Evolutionary conservation across 2,113 vertebrate species (phyloP).

Genomic region (Paramisgurnus dabryanus): DNA sequence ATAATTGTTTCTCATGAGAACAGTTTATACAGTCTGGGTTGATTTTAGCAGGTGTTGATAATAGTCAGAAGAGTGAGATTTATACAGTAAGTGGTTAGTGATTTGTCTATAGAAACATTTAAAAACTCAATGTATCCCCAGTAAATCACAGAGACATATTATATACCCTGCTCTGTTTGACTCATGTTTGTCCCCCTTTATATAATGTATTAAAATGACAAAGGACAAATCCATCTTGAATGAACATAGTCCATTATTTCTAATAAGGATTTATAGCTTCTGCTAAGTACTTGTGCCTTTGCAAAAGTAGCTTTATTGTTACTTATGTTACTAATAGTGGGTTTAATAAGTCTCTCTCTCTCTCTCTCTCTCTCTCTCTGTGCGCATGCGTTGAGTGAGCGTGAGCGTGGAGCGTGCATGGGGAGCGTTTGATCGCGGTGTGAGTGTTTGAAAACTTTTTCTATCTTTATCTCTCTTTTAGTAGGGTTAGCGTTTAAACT

Average conservation of each 20-base stretch:
- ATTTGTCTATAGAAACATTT: neutral
- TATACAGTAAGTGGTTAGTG: neutral
- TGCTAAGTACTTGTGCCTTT: slow-evolving; percentile 3
- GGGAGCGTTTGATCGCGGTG: no score
- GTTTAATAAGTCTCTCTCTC: slow-evolving; percentile 6
- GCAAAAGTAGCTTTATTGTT: neutral
- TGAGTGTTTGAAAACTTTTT: no score
- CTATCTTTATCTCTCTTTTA: no score
- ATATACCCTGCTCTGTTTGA: neutral
- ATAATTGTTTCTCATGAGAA: neutral
- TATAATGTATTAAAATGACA: slow-evolving; percentile 9
- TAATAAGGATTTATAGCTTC: slow-evolving; percentile 7
- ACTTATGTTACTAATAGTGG: neutral
- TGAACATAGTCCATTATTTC: slow-evolving; percentile 18
- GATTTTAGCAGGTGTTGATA: neutral
- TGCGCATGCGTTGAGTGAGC: no score
- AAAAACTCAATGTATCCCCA: no score
- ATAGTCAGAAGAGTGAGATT: neutral
- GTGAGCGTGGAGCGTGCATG: no score
- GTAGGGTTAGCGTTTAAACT: no score
- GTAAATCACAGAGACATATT: no score
- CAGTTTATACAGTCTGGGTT: neutral
- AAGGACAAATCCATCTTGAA: slow-evolving; percentile 1
- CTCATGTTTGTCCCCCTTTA: neutral
- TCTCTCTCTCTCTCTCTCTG: neutral